phyloP scores from a whole-genome alignment of 2,888 invertebrate genomes.

The Campoplex nolae region DNA sequence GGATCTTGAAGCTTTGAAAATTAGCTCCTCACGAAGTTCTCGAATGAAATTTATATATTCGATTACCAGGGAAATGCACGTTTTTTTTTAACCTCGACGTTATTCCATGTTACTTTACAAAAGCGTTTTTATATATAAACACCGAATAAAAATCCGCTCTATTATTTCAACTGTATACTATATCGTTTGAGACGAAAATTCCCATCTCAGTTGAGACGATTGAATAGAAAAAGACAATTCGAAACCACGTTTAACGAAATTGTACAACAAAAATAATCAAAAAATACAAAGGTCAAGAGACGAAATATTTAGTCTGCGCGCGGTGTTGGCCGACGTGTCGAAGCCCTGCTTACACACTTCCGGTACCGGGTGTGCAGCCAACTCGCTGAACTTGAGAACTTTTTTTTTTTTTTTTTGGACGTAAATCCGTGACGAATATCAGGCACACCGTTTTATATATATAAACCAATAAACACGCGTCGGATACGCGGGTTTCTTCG shows the following conservation, averaged over 20 bases:
- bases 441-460: not conserved
- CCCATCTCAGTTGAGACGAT: not conserved
- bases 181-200: not conserved
- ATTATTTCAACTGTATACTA: not conserved
- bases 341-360: slow-evolving; percentile 9
- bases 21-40: too few relatives aligned
- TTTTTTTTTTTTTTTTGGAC: slow-evolving; percentile 8
- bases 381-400: slow-evolving; percentile 30
- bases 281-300: not conserved
- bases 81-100: not conserved
- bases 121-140: not conserved
- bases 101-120: not conserved
- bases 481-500: not conserved
- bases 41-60: too few relatives aligned
- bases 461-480: slow-evolving; percentile 12
- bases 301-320: slow-evolving; percentile 26
- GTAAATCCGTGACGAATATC: slow-evolving; percentile 8
- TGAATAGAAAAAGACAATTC: too few relatives aligned
- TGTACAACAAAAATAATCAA: not conserved
- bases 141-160: not conserved
- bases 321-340: slow-evolving; percentile 9
- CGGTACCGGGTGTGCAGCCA: slow-evolving; percentile 9
- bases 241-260: not conserved
- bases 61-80: too few relatives aligned
- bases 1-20: not conserved